phyloP scores from a whole-genome alignment of 2,113 vertebrate genomes.

The Pomatorhinus ruficollis region DNA sequence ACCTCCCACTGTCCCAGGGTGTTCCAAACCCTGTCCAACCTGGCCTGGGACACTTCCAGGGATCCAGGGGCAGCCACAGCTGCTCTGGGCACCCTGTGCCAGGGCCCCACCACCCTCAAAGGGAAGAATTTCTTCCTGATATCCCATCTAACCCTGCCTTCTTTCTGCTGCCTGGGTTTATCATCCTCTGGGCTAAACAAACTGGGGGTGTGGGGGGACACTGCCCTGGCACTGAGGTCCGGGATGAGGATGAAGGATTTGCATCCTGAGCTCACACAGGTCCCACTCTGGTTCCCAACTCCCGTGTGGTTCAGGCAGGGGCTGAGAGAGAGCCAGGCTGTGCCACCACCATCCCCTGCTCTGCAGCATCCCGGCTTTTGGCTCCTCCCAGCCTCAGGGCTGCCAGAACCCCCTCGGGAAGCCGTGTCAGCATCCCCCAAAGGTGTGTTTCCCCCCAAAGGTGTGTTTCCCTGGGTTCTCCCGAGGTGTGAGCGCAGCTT shows the following conservation, averaged over 20 bases:
- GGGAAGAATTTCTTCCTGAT: not conserved
- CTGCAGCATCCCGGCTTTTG: accelerated
- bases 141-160: not conserved
- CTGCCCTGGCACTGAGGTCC: not conserved
- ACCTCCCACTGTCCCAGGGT: accelerated
- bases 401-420: not conserved
- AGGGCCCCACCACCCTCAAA: accelerated
- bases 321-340: not conserved
- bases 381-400: not conserved
- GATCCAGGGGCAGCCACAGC: not conserved
- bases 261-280: not conserved
- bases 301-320: not conserved
- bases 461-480: not conserved
- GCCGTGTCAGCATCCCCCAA: not conserved
- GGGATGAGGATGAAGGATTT: too few species aligned
- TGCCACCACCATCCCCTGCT: not conserved
- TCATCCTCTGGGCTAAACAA: not conserved
- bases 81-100: not conserved
- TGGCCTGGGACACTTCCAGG: not conserved
- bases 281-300: not conserved
- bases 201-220: accelerated
- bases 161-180: not conserved
- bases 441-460: not conserved
- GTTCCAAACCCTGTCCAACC: accelerated
- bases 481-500: not conserved